Evolutionary conservation across 64 coral and sea anemone genomes (phyloP), one percentile per base, ranked within the genome.

Genomic region (Astreopora myriophthalma): DNA sequence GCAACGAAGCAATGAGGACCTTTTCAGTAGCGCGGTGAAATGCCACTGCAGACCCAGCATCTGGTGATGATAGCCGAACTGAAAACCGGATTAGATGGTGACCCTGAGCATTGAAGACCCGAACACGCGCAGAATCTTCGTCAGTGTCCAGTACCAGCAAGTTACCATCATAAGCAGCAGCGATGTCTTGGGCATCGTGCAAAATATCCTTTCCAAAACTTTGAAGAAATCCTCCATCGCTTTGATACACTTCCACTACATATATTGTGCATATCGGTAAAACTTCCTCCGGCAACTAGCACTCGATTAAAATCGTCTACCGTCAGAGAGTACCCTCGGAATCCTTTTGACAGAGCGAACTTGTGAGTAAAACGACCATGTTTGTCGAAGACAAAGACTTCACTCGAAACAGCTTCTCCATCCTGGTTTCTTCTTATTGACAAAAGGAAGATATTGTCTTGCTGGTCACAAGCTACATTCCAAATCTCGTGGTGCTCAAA

Each of bases 271-370:
- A 20, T 14, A 73, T 37, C 70, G 13, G 49, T 34, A 61, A 80
- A 80, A 7, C 27, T 34, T n/a, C 76, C 76, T 9, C 76, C 76
- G 0, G 6, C 27, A 0, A 80, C 76, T 19, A 80, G 31, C 10
- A 80, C 51, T n/a, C 29, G 76, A 19, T 34, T 80, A 49, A 60
- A 28, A 6, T 80, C 76, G 49, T 80, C 76, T 16, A 80, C 76
- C 31, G 76, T 55, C 5, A 80, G 5, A 1, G 51, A 6, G 10
- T 4, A 19, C 26, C 76, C 76, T 34, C 76, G 27, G 3, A 80
- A 80, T 19, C 76, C 76, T 34, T 80, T 49, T 13, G 27, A 33
- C 42, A 80, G 31, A n/a, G 76, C 4, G 44, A 80, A 61, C 76
- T 34, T 80, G 14, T 49, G 49, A 37, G 3, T 37, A 6, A 61